phyloP scores from a whole-genome alignment of 2,888 invertebrate species.

The Tetanocera ferruginea region DNA sequence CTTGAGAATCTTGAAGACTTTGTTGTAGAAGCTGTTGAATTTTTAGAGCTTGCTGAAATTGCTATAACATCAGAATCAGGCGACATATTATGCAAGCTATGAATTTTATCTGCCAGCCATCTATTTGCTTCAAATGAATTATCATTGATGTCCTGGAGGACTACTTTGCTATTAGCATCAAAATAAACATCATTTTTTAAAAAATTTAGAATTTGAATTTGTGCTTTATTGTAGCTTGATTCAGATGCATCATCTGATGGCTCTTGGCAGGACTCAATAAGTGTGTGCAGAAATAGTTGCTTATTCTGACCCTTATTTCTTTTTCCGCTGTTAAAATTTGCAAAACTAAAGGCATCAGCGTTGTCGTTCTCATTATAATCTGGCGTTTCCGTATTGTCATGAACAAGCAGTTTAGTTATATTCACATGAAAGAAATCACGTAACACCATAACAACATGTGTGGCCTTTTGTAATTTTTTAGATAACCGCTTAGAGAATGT shows the following conservation, averaged over 20 bases:
- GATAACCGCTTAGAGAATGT: constrained; percentile 60
- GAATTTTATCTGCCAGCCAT: constrained; percentile 58
- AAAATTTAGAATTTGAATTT: constrained; percentile 68
- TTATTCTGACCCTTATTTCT: constrained; percentile 52
- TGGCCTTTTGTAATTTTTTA: constrained; percentile 63
- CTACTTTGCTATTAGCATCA: constrained; percentile 50
- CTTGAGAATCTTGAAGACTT: constrained; percentile 42
- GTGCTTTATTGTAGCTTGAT: constrained; percentile 60
- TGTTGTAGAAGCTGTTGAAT: constrained; percentile 9
- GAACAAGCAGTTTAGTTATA: constrained; percentile 56
- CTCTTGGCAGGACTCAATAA: constrained; percentile 60
- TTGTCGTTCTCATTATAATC: constrained; percentile 39
- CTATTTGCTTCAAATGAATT: constrained; percentile 60
- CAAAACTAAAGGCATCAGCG: constrained; percentile 40
- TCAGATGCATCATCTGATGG: constrained; percentile 20
- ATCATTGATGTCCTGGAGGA: constrained; percentile 45
- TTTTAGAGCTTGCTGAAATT: not conserved
- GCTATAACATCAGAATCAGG: constrained; percentile 39
- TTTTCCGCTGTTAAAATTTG: constrained; percentile 42
- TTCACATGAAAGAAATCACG: constrained; percentile 61
- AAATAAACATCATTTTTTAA: constrained; percentile 58
- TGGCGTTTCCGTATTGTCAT: constrained; percentile 46
- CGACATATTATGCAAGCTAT: constrained; percentile 52
- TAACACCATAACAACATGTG: constrained; percentile 61
- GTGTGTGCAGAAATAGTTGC: constrained; percentile 60